Evolutionary conservation across 2,797 vertebrate species (phyloP).

Genomic region (Tangara arthus): DNA sequence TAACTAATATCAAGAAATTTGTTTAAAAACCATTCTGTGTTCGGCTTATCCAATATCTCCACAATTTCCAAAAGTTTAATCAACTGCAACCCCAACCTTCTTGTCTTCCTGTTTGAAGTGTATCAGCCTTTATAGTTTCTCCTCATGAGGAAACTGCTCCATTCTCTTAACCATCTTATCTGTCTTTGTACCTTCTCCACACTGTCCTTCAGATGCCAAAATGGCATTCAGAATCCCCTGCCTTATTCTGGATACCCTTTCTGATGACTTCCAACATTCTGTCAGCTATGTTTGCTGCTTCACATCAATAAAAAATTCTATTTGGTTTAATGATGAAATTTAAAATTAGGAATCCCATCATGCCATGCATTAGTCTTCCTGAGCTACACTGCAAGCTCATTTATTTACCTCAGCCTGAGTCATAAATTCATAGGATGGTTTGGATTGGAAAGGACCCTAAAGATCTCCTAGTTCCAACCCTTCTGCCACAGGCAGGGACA

Average conservation of each 20-base stretch:
- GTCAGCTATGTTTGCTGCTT: neutral
- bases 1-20: neutral
- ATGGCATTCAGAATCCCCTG: neutral
- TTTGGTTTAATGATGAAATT: neutral
- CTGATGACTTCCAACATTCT: neutral
- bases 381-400: neutral
- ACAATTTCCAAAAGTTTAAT: neutral
- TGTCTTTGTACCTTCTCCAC: neutral
- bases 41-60: neutral
- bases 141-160: neutral
- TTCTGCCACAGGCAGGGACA: neutral
- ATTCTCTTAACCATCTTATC: neutral
- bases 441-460: neutral
- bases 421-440: neutral
- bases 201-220: neutral
- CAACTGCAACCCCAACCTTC: neutral
- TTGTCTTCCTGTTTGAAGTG: neutral
- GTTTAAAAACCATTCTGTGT: neutral
- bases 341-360: neutral
- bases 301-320: neutral
- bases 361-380: neutral
- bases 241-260: neutral
- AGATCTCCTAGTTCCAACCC: neutral
- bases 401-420: neutral
- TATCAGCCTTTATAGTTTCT: neutral